Evolutionary conservation across 2,797 vertebrate species (phyloP).

Genomic region (Octomys mimax): DNA sequence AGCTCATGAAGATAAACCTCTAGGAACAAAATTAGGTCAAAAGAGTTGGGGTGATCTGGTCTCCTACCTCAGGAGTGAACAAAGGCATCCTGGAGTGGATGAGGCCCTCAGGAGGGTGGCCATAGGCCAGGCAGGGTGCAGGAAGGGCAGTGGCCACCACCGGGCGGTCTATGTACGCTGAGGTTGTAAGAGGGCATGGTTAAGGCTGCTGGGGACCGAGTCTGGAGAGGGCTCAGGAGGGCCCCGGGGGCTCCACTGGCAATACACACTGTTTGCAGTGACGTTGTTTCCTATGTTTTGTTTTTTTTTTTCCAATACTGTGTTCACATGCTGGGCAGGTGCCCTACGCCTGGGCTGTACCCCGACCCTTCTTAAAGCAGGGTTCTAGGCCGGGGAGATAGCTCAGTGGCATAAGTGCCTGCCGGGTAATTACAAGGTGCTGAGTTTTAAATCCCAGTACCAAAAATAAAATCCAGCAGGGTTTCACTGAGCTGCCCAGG

Average conservation of each 20-base stretch:
- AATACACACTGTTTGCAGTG: fast-evolving
- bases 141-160: neutral
- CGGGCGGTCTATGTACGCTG: neutral
- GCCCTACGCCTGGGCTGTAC: neutral
- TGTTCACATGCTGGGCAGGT: neutral
- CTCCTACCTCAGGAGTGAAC: neutral
- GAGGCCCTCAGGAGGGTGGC: neutral
- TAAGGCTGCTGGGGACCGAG: neutral
- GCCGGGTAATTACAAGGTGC: too few relatives aligned
- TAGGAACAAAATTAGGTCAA: too few relatives aligned
- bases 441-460: too few relatives aligned
- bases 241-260: neutral
- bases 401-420: too few relatives aligned
- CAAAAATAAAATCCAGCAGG: neutral
- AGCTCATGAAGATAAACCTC: neutral
- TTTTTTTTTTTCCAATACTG: too few relatives aligned
- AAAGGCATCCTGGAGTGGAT: neutral
- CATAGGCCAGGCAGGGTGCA: neutral
- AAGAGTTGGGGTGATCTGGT: fast-evolving
- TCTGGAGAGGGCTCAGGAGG: neutral
- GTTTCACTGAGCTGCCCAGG: neutral
- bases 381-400: neutral
- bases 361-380: neutral
- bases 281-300: neutral
- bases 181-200: neutral